Base-by-base conservation (phyloP, 2,113 vertebrate species). In the Ctenomys sociabilis region DNA sequence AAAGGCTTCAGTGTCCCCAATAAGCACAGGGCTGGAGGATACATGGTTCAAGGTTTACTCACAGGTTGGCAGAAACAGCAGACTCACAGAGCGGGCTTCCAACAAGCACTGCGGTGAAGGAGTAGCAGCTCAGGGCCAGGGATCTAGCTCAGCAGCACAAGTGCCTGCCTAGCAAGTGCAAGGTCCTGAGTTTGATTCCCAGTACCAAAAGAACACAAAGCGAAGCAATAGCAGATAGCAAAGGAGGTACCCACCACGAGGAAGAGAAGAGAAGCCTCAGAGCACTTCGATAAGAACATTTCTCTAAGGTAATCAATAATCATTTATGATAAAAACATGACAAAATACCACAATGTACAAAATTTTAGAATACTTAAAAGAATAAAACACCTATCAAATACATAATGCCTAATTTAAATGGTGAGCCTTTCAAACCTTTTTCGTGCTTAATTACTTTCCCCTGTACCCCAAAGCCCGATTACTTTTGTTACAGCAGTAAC, bases 11-110 rank as follows among this genome's bases (percentile, higher is more conserved):
- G 26, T 6, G 2, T 68, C 22, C 75, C 35, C 12, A 12, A 40
- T 1, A 13, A 78, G 40, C 52, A 40, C 52, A n/a, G 35, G 35
- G 35, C 21, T 32, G 30, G 43, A 14, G 49, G 3, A 54, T 30
- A 9, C 12, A 7, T 7, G 3, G 30, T 12, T n/a, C 3, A 0
- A 26, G 11, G 1, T 4, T n/a, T 7, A 13, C 21, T 78, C 93
- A 87, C 91, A 37, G 43, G 2, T 22, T 12, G 61, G 68, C 21
- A 24, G 9, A 66, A 9, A 93, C 10, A 4, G 70, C 3, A 75
- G 21, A 80, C 19, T 3, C 30, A 88, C 68, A 35, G 28, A 35
- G 45, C 66, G 52, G 37, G 54, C 43, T 24, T 73, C 13, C 37
- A 13, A 43, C 57, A 64, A 5, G 57, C 3, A 0, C 75, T 28